Base-by-base conservation (phyloP, 2,888 invertebrate genomes). In the Schizotus pectinicornis region DNA sequence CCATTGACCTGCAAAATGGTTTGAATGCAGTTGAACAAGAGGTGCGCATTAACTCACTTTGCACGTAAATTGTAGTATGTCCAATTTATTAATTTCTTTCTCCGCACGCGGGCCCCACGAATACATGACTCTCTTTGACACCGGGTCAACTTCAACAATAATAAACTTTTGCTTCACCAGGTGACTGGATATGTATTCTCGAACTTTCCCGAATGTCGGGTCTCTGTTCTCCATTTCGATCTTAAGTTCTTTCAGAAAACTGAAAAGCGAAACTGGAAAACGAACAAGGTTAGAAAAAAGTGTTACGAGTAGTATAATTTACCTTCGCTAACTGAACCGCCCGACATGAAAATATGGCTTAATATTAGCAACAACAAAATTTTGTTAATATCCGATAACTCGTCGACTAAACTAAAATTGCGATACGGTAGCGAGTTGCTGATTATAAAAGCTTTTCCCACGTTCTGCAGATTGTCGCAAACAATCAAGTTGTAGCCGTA, bases 311-410 rank as follows among this genome's bases (percentile, higher is more conserved):
- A 37, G 37, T 14, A 12, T 47, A 41, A 59, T 62, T 64, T 65
- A 74, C 74, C 64, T 53, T 74, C 73, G 45, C 63, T 53, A n/a
- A 70, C 69, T 32, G 41, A 33, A 51, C 58, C 59, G 39, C 67
- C 65, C 0, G 67, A 64, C 74, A 74, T 74, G 53, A 68, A 72
- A 54, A 74, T 68, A 55, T 74, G 74, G 9, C 67, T 64, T 46
- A 74, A 61, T 59, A 73, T 62, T 8, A 74, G 62, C 53, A 74
- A 55, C 14, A 70, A 47, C 9, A 74, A 50, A 12, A 74, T 62
- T 61, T 73, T 70, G 51, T 65, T 56, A 30, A 65, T 34, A 13
- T 67, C 62, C 46, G 45, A 32, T 8, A 49, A 9, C 14, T 64
- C 63, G 51, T 71, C 66, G 30, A 61, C 51, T 7, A 65, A 30